Evolutionary conservation across 2,888 invertebrate genomes (phyloP), one percentile per base, ranked within the genome.

Genomic region (Calameuta pallipes): DNA sequence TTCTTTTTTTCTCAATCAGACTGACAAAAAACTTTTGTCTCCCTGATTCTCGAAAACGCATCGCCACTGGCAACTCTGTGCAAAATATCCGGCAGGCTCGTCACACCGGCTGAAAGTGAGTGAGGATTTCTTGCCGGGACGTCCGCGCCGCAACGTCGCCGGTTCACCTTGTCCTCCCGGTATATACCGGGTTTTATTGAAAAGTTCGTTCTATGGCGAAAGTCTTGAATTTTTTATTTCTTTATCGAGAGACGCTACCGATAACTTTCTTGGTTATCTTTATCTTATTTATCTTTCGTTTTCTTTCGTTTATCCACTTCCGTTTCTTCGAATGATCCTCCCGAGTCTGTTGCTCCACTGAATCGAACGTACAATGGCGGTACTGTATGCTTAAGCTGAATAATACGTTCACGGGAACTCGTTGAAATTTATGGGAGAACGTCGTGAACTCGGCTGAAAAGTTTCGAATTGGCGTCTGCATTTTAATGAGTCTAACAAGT

Each of bases 21-120:
- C 15, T 41, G 13, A 0, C 4, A 4, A 41, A 41, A 4, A 23
- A 15, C 4, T 3, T 41, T 41, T 41, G 6, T 23, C 23, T 15
- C 1, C 56, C 23, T 41, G 1, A 23, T 56, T 56, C 23, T 23
- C 23, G 56, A 2, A 56, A 23, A 56, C 56, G 23, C 15, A 0
- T 23, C 23, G 56, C 23, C 56, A 23, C 23, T 3, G 37, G 37
- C 37, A 3, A 56, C 23, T 56, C 23, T 6, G 23, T 56, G 56
- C 23, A 2, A 56, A 56, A 56, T 56, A 56, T 56, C 56, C 23
- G 15, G 80, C 80, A 81, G 79, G 79, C 83, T 85, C 83, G 88
- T 87, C 85, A 85, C 83, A 85, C 86, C 84, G 81, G 86, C 81
- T 86, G 89, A 89, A 89, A 89, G 89, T 87, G 89, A 89, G 84